A percentile compares a stretch with the other conserved stretches of the same genome.
Evolutionary conservation across 1,140 invertebrate species (phyloP).

Genomic region (Sminthurinus signatus): DNA sequence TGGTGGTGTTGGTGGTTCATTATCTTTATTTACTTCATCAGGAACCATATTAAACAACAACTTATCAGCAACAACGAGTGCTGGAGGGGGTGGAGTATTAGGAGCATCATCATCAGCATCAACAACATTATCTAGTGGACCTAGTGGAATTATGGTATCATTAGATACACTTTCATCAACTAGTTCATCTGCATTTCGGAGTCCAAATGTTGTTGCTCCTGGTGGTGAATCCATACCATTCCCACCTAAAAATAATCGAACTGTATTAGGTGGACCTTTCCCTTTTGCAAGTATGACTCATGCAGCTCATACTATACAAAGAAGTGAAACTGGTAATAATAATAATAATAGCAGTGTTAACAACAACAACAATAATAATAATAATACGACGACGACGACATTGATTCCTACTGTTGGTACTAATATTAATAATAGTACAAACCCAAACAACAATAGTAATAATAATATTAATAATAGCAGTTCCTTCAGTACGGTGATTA

Average conservation of each 20-base stretch:
- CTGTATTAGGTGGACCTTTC: slow-evolving; percentile 53
- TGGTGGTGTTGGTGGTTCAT: too few species aligned
- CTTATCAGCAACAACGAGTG: too few species aligned
- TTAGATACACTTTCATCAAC: slow-evolving; percentile 30
- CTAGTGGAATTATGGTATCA: slow-evolving; percentile 37
- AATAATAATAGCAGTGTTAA: slow-evolving; percentile 20
- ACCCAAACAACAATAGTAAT: neutral
- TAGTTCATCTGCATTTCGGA: slow-evolving; percentile 55
- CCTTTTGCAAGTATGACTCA: slow-evolving; percentile 87
- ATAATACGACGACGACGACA: slow-evolving; percentile 31
- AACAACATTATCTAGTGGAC: too few species aligned
- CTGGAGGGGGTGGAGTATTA: too few species aligned
- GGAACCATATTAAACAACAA: too few species aligned
- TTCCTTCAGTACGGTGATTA: neutral
- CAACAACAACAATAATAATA: slow-evolving; percentile 35
- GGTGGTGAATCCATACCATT: slow-evolving; percentile 51
- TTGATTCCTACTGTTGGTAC: neutral
- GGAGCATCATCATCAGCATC: too few species aligned
- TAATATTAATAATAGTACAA: neutral
- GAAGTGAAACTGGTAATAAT: slow-evolving; percentile 26
- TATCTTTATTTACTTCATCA: too few species aligned
- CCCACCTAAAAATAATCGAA: slow-evolving; percentile 41
- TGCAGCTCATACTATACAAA: slow-evolving; percentile 56
- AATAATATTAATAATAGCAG: neutral
- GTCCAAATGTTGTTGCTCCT: slow-evolving; percentile 60